Percentiles rank a stretch among this genome's conserved stretches.
phyloP scores from a whole-genome alignment of 2,888 invertebrate genomes.

The Platynereis dumerilii region DNA sequence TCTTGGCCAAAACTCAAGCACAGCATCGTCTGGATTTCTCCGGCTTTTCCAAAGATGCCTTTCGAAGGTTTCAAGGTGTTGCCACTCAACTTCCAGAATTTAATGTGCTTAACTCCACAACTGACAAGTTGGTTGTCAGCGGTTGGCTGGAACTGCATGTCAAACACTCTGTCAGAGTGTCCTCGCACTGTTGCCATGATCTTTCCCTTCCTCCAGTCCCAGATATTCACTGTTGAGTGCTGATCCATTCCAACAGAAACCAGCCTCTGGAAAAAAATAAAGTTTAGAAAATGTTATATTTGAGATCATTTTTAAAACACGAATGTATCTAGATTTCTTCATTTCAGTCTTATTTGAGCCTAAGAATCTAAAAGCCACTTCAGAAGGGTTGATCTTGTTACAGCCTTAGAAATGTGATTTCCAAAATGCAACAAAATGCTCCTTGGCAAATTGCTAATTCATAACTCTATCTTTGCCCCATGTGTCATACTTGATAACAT shows the following conservation, averaged over 20 bases:
- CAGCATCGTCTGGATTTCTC: conserved; percentile 63
- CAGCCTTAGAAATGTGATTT: too few species aligned
- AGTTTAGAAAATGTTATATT: too few species aligned
- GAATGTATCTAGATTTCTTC: too few species aligned
- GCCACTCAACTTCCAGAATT: conserved; percentile 63
- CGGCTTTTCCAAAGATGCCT: conserved; percentile 61
- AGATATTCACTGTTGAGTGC: conserved; percentile 60
- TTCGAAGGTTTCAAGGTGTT: conserved; percentile 61
- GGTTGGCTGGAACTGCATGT: conserved; percentile 58
- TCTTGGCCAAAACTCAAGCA: conserved; percentile 58
- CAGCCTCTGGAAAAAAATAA: conserved; percentile 49
- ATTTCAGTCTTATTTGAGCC: too few species aligned
- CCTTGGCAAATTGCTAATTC: too few species aligned
- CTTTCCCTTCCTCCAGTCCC: conserved; percentile 64
- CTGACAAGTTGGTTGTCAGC: conserved; percentile 55
- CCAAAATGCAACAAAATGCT: too few species aligned
- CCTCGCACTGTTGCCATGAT: conserved; percentile 58
- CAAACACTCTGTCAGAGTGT: conserved; percentile 63
- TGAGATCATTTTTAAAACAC: too few species aligned
- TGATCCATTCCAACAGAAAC: conserved; percentile 61
- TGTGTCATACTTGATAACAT: too few species aligned
- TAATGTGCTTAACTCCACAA: conserved; percentile 64
- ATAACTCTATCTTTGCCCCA: too few species aligned
- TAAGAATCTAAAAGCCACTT: too few species aligned
- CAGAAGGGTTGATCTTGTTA: too few species aligned